Evolutionary conservation across 2,888 invertebrate species (phyloP), one percentile per base, ranked within the genome.

Genomic region (Steinernema hermaphroditum): DNA sequence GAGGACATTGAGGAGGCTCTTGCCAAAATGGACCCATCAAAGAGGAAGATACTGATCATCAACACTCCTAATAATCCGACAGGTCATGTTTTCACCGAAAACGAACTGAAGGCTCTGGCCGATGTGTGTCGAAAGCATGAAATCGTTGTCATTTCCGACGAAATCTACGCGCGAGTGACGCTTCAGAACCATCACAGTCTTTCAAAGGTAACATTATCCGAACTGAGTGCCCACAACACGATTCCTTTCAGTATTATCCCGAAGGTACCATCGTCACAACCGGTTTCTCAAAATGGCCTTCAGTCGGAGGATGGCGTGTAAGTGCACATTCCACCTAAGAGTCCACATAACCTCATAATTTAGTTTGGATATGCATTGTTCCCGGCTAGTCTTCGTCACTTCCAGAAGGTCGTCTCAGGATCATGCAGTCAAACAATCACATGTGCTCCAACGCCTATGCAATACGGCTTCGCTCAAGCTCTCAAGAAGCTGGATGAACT

Each of bases 261-360:
- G 87, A 87, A 72, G 87, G 87, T 14, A 87, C 87, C 0, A 82
- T 87, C 9, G 69, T 87, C 19, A 85, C 86, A 75, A 82, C 82
- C 6, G 87, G 87, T 1, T 71, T 87, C 70, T 87, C 87, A 16
- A 87, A 87, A 76, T 87, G 87, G 87, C 86, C 87, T n/a, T 85
- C 87, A 75, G 86, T 86, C 54, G 87, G 87, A 9, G 87, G 87
- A 2, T 87, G 87, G 87, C 75, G 87, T 78, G 87, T 87, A 78
- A 79, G 37, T 4, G 37, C 37, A 4, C 37, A 4, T 8, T 37
- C 37, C 4, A 37, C 6, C 37, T 37, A 4, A 37, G 37, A 4
- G 37, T 37, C 12, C 12, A 8, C 37, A 37, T 37, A 37, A n/a
- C 8, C 22, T 19, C n/a, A 12, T 16, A 22, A 2, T 71, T 16